A percentile compares a stretch with the other conserved stretches of the same genome.
phyloP scores from a whole-genome alignment of 2,113 vertebrate species.

The Mesembrinibis cayennensis region DNA sequence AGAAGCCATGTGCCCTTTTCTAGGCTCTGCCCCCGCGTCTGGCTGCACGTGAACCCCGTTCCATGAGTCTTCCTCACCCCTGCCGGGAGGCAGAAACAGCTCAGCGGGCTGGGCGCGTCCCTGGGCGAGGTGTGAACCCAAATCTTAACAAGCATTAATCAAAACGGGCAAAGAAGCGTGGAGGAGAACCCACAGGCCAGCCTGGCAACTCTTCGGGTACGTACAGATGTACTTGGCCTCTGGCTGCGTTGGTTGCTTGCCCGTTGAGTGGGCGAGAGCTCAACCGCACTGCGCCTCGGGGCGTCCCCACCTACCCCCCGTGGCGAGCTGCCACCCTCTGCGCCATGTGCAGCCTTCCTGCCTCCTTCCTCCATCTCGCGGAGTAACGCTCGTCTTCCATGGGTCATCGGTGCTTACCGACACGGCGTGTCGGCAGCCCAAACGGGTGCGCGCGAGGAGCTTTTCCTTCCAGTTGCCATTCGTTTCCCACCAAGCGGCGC shows the following conservation, averaged over 20 bases:
- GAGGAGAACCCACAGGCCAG: not conserved
- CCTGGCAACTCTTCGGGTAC: not conserved
- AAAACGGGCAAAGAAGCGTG: not conserved
- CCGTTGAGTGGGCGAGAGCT: not conserved
- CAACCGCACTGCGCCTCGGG: not conserved
- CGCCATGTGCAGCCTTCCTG: not conserved
- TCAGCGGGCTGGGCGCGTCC: not conserved
- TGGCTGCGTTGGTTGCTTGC: not conserved
- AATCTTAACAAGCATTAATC: not conserved
- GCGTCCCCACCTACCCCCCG: not conserved
- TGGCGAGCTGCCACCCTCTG: not conserved
- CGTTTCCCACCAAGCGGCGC: accelerated
- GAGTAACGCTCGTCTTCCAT: accelerated
- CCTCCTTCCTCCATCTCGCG: not conserved
- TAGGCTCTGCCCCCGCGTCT: not conserved
- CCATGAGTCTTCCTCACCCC: accelerated
- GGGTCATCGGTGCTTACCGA: accelerated
- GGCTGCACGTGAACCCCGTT: not conserved
- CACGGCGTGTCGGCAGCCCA: not conserved
- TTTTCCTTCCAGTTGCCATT: not conserved
- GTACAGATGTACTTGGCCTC: not conserved
- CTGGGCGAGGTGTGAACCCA: not conserved
- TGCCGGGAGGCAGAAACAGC: not conserved
- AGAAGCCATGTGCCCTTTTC: not conserved
- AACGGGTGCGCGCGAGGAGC: accelerated